Conservation (phyloP, 2,797 vertebrate genomes). For the Lutjanus campechanus region DNA sequence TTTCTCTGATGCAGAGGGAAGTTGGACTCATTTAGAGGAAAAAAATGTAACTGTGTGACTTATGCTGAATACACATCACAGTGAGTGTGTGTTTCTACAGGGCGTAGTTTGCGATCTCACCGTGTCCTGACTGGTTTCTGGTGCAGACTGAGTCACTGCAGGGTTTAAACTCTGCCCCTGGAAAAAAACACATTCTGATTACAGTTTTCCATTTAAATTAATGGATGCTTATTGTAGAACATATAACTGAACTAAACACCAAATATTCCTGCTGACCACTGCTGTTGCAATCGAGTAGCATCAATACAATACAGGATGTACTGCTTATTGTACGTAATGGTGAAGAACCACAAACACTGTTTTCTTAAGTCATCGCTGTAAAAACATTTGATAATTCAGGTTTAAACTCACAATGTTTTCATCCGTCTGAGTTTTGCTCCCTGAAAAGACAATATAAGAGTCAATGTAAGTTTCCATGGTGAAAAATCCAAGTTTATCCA, state of each 20-base stretch:
- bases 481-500: background rate
- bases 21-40: too few relatives aligned
- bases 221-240: too few relatives aligned
- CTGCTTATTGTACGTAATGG: too few relatives aligned
- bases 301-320: too few relatives aligned
- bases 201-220: too few relatives aligned
- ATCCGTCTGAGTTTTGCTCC: background rate
- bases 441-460: slow-evolving; percentile 12
- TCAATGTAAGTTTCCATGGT: background rate
- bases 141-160: background rate
- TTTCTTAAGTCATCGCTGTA: too few relatives aligned
- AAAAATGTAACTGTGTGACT: background rate
- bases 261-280: too few relatives aligned
- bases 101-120: slow-evolving; percentile 11
- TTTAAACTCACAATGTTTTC: slow-evolving; percentile 21
- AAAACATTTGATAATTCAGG: background rate
- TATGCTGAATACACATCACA: too few relatives aligned
- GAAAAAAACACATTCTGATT: background rate
- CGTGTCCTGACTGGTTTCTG: background rate
- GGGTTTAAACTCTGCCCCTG: slow-evolving; percentile 9
- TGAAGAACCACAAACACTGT: too few relatives aligned
- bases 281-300: too few relatives aligned
- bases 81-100: background rate
- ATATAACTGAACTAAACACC: too few relatives aligned
- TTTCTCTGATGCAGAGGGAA: background rate